Percentiles rank a stretch among this genome's conserved stretches.
These are phyloP conservation scores for Drosophila arawakana DNA, from an alignment of 1,140 invertebrate genomes.

Conservation along the genomic window DNA sequence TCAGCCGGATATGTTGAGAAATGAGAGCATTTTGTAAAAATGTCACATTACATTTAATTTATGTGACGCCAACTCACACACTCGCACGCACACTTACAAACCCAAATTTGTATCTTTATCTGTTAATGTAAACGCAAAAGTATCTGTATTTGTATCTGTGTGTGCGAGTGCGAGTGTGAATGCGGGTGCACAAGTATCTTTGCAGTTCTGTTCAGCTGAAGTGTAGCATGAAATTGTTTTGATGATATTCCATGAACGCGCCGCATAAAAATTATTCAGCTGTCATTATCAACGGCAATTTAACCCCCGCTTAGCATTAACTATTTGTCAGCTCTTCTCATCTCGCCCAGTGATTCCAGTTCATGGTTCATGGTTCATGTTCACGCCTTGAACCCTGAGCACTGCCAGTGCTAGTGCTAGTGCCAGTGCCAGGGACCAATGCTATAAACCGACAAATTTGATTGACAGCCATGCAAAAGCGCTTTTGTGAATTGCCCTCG, in stretches of 20 bases:
- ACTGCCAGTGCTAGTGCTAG: not conserved
- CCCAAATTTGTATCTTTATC: conserved; percentile 16
- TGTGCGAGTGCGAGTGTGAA: not conserved
- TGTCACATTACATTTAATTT: conserved; percentile 84
- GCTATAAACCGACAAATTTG: conserved; percentile 29
- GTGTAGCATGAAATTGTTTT: conserved; percentile 77
- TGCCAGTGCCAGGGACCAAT: not conserved
- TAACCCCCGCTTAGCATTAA: conserved; percentile 46
- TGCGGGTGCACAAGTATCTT: conserved; percentile 10
- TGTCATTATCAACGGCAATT: conserved; percentile 67
- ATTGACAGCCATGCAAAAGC: conserved; percentile 60
- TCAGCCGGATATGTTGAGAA: conserved; percentile 76
- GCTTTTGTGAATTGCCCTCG: conserved; percentile 41
- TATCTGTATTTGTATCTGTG: conserved; percentile 8
- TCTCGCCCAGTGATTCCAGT: conserved; percentile 11
- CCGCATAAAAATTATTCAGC: conserved; percentile 66
- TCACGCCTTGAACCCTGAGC: conserved; percentile 37
- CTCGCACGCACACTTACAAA: conserved; percentile 43
- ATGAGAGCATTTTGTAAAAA: conserved; percentile 84
- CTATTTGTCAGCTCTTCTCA: conserved; percentile 48
- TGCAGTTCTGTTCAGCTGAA: conserved; percentile 49
- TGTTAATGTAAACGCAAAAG: not conserved
- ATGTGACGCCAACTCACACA: conserved; percentile 67
- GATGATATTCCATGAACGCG: conserved; percentile 56
- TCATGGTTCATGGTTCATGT: conserved; percentile 24